Evolutionary conservation across 2,113 vertebrate genomes (phyloP).

Genomic region (Heteronetta atricapilla): DNA sequence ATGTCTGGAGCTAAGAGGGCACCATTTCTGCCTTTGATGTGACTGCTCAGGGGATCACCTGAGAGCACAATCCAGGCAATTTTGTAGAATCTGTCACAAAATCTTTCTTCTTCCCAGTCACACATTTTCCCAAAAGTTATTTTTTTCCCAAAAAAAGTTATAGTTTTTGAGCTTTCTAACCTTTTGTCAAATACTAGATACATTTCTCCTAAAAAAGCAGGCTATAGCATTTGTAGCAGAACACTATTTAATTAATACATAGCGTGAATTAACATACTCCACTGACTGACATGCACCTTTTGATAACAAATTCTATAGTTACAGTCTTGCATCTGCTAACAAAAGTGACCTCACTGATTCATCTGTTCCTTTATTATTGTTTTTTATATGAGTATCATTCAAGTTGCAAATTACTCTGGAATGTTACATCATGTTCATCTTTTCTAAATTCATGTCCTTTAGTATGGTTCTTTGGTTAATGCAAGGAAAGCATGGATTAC

Average conservation of each 20-base stretch:
- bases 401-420: constrained; percentile 15
- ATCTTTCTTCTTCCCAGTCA: not conserved
- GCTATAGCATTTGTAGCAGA: not conserved
- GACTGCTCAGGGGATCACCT: not conserved
- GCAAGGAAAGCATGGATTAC: not conserved
- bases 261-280: not conserved
- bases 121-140: not conserved
- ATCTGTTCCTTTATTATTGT: not conserved
- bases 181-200: not conserved
- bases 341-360: not conserved
- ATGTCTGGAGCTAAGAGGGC: not conserved
- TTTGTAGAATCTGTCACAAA: not conserved
- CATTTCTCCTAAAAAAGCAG: not conserved
- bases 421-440: not conserved
- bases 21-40: not conserved
- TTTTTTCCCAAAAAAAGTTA: not conserved
- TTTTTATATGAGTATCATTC: not conserved
- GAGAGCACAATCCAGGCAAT: not conserved
- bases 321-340: not conserved
- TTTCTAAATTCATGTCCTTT: constrained; percentile 1
- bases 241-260: not conserved
- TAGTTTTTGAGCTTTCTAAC: not conserved
- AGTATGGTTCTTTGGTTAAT: not conserved
- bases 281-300: not conserved
- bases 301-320: not conserved